Percentiles rank a stretch among this genome's conserved stretches.
Evolutionary conservation across 2,888 invertebrate genomes (phyloP).

Genomic region (Vesta saturnalis): DNA sequence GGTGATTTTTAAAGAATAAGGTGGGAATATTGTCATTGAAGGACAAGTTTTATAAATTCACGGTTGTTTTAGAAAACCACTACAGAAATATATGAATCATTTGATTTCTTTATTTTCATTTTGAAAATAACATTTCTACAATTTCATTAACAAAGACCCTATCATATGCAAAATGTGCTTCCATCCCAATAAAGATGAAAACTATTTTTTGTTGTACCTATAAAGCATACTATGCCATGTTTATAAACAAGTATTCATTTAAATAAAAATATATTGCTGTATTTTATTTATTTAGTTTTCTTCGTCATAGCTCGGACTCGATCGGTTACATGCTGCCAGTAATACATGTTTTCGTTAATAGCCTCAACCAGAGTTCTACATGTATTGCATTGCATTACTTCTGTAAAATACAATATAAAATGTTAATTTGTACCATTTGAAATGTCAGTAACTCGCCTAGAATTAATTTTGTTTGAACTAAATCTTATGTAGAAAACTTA

Average conservation of each 20-base stretch:
- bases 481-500: too few species aligned
- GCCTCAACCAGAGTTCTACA: background rate
- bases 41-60: slow-evolving; percentile 10
- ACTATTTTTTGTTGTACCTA: slow-evolving; percentile 18
- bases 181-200: slow-evolving; percentile 9
- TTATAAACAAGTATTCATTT: background rate
- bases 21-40: background rate
- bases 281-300: background rate
- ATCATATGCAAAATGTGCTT: slow-evolving; percentile 21
- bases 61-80: background rate
- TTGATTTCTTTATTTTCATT: slow-evolving; percentile 2
- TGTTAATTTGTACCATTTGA: too few species aligned
- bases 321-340: background rate
- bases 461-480: too few species aligned
- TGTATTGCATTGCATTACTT: too few species aligned
- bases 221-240: slow-evolving; percentile 7
- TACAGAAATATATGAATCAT: background rate
- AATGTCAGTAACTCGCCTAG: too few species aligned
- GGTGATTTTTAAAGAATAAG: slow-evolving; percentile 2
- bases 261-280: background rate
- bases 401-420: too few species aligned
- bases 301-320: background rate
- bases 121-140: background rate
- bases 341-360: background rate
- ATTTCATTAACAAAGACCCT: slow-evolving; percentile 1